These are phyloP conservation scores for Apodemus sylvaticus DNA, from an alignment of 2,113 vertebrate genomes.

Conservation along the genomic window DNA sequence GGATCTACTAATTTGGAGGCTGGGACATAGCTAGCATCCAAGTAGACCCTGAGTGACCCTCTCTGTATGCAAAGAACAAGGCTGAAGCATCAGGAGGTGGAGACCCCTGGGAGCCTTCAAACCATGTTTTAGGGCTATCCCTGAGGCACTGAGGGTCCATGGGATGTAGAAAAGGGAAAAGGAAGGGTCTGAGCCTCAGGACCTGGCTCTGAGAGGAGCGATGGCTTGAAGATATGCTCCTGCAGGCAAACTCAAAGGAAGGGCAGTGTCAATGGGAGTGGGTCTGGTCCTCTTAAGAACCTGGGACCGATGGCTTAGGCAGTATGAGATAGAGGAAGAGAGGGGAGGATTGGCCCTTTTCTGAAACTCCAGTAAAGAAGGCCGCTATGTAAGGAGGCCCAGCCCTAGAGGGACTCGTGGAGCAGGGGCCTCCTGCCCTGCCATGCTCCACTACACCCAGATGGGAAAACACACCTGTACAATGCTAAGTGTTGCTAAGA, in stretches of 20 bases:
- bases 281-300: background rate
- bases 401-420: background rate
- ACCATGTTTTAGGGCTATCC: too few relatives aligned
- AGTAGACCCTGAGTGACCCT: background rate
- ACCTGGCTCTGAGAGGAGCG: background rate
- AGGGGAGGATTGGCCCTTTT: background rate
- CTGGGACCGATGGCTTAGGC: background rate
- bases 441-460: background rate
- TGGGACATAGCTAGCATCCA: background rate
- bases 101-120: background rate
- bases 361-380: background rate
- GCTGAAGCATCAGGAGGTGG: too few relatives aligned
- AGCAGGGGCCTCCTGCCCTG: background rate
- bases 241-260: background rate
- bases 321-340: too few relatives aligned
- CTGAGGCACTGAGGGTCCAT: background rate
- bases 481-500: background rate
- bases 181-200: background rate
- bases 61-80: background rate
- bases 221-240: background rate
- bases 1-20: background rate
- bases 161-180: background rate
- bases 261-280: background rate
- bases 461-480: background rate
- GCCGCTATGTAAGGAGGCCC: background rate